phyloP scores from a whole-genome alignment of 2,113 vertebrate genomes.

The Lota lota region DNA sequence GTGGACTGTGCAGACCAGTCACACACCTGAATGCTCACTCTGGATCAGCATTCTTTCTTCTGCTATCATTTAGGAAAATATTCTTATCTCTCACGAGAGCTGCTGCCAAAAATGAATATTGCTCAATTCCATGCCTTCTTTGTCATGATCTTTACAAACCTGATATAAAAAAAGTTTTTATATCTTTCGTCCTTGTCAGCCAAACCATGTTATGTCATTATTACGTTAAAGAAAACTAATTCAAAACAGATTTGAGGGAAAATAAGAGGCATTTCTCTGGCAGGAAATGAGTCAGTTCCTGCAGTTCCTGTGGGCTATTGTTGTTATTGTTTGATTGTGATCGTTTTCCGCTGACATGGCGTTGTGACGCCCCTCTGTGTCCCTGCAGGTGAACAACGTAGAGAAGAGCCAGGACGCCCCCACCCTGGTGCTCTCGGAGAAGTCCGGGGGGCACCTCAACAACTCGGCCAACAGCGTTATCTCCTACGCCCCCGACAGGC shows the following conservation, averaged over 20 bases:
- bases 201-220: too few relatives aligned
- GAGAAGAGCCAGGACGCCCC: slow-evolving; percentile 76
- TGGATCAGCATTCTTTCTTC: background rate
- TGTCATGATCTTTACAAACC: background rate
- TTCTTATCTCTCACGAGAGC: too few relatives aligned
- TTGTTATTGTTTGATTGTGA: too few relatives aligned
- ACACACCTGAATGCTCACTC: slow-evolving; percentile 31
- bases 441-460: slow-evolving; percentile 66
- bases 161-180: background rate
- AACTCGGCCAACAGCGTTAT: slow-evolving; percentile 68
- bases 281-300: slow-evolving; percentile 19
- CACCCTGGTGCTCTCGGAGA: slow-evolving; percentile 83
- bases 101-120: background rate
- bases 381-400: slow-evolving; percentile 88
- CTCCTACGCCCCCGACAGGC: slow-evolving; percentile 64
- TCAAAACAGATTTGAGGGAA: background rate
- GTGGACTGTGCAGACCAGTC: slow-evolving; percentile 29
- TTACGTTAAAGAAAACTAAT: too few relatives aligned
- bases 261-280: background rate
- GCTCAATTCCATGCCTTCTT: background rate
- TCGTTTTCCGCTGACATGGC: background rate
- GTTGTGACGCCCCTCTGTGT: slow-evolving; percentile 34
- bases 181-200: background rate
- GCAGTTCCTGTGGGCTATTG: too few relatives aligned
- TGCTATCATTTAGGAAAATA: too few relatives aligned